Base-by-base conservation (phyloP, 2,888 invertebrate species). In the Criorhina ranunculi region DNA sequence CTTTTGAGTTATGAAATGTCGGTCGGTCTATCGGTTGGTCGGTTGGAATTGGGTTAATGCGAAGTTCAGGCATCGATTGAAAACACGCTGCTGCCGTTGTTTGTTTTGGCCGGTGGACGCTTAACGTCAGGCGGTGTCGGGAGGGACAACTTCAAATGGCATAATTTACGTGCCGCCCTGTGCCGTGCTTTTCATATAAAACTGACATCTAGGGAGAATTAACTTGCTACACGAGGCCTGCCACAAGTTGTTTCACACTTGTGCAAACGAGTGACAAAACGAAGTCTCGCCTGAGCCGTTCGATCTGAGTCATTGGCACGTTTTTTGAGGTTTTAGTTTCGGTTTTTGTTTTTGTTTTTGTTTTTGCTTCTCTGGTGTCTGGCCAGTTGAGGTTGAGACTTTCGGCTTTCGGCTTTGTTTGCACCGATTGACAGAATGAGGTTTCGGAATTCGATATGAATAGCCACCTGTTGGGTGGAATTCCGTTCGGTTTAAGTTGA, bases 201-300 rank as follows among this genome's bases (percentile, higher is more conserved):
- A 17, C 57, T 82, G 70, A 77, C 77, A 72, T 31, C 57, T 35
- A 19, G 17, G 35, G 9, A 49, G 67, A 66, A 75, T 69, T 73
- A 69, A 83, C 73, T 70, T 85, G 83, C 67, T 76, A 78, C 49
- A 51, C 66, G 40, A 51, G 17, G 73, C 57, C 67, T 59, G 80
- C 67, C 79, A 70, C 83, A 85, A 80, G 73, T 80, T 64, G 75
- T 79, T 75, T 85, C 79, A 85, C 83, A 85, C 79, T 85, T 67
- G 69, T 78, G 72, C 55, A 57, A 33, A 42, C 40, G 57, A 40
- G 19, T 73, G 83, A 78, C 78, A 73, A 40, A 76, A 35, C 70
- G 35, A 29, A 67, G 82, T 78, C 60, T 66, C 78, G 51, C 72
- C 60, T 37, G 72, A 57, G 49, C 2, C 51, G n/a, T n/a, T 11